phyloP scores from a whole-genome alignment of 2,888 invertebrate genomes.

The Horisme vitalbata region DNA sequence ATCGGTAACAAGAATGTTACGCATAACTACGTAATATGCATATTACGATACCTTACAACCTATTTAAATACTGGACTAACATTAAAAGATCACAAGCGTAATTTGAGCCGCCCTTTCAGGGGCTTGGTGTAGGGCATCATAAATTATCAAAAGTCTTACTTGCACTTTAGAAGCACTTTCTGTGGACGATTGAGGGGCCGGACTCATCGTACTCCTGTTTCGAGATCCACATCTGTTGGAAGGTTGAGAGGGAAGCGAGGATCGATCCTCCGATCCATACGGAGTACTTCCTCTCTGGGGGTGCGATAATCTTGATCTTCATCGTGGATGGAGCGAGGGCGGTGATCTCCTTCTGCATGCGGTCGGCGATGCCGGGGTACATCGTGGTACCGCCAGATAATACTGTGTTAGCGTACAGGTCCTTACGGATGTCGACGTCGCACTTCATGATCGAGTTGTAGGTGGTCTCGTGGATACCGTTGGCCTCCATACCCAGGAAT shows the following conservation, averaged over 20 bases:
- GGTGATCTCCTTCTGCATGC: constrained; percentile 97
- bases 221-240: constrained; percentile 98
- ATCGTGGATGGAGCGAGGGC: constrained; percentile 95
- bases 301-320: constrained; percentile 97
- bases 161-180: constrained; percentile 88
- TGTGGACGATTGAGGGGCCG: constrained; percentile 96
- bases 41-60: constrained; percentile 81
- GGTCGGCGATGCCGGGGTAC: constrained; percentile 97
- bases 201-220: constrained; percentile 99
- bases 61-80: constrained; percentile 81
- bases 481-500: constrained; percentile 95
- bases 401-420: constrained; percentile 97
- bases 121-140: constrained; percentile 78
- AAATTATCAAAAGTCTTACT: constrained; percentile 73
- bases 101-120: constrained; percentile 73
- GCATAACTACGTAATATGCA: constrained; percentile 78
- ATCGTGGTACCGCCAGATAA: constrained; percentile 97
- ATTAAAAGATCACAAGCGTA: constrained; percentile 80
- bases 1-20: constrained; percentile 59
- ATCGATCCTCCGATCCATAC: constrained; percentile 98
- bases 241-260: constrained; percentile 95
- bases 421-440: constrained; percentile 98
- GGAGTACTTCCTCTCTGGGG: constrained; percentile 97
- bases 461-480: constrained; percentile 94
- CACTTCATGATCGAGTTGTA: constrained; percentile 99